Evolutionary conservation across 2,888 invertebrate species (phyloP).

Genomic region (Aelia acuminata): DNA sequence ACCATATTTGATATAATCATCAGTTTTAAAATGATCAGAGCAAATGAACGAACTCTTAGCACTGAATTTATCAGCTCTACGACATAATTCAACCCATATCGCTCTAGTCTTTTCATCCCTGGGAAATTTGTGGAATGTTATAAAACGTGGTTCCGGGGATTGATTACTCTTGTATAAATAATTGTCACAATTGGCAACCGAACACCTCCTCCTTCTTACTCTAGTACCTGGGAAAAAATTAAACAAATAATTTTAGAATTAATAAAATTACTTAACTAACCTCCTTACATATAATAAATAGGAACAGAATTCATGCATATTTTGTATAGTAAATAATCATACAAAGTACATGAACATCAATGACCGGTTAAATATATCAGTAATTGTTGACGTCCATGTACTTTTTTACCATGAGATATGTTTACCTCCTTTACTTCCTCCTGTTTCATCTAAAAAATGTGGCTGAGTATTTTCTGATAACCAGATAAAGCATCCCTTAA

Average conservation of each 20-base stretch:
- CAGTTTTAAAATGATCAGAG: conserved; percentile 37
- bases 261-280: too few species aligned
- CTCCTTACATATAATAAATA: too few species aligned
- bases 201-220: neutral
- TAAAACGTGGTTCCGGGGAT: neutral
- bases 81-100: conserved; percentile 49
- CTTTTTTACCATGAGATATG: too few species aligned
- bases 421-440: neutral
- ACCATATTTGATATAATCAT: conserved; percentile 19
- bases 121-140: conserved; percentile 43
- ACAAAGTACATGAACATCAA: too few species aligned
- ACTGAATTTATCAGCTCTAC: conserved; percentile 28
- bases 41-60: conserved; percentile 24
- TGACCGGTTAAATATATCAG: too few species aligned
- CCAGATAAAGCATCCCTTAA: conserved; percentile 2
- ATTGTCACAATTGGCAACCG: neutral
- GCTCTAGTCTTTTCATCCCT: conserved; percentile 3
- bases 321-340: too few species aligned
- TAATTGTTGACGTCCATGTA: too few species aligned
- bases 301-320: too few species aligned
- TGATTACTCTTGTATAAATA: neutral
- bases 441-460: neutral
- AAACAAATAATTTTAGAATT: neutral
- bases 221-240: neutral
- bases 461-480: neutral